These are phyloP conservation scores for Henricia sp. DNA, from an alignment of 53 echinoderm and acorn worm species.

Conservation along the genomic window DNA sequence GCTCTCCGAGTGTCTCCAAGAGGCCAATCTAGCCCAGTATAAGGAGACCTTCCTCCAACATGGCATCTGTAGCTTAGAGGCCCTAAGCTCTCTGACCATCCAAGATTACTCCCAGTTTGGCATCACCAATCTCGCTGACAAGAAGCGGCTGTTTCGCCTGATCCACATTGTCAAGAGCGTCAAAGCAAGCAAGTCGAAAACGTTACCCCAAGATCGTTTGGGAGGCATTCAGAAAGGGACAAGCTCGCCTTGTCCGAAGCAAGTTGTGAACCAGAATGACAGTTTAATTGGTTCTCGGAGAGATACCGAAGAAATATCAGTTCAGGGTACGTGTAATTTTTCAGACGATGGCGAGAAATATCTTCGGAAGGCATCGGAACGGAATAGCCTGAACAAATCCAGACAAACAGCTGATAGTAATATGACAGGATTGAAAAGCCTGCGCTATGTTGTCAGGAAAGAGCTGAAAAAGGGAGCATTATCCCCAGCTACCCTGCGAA, in stretches of 20 bases:
- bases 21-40: constrained; percentile 84
- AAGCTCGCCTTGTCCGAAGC: background rate
- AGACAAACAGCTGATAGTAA: too few species aligned
- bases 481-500: constrained; percentile 35
- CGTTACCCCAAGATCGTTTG: background rate
- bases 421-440: background rate
- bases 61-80: constrained; percentile 69
- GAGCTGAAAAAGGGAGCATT: constrained; percentile 18
- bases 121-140: constrained; percentile 68
- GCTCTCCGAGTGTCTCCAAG: constrained; percentile 64
- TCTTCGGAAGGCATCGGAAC: too few species aligned
- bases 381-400: too few species aligned
- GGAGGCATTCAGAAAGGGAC: background rate
- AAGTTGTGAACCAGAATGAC: background rate
- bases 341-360: too few species aligned
- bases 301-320: too few species aligned
- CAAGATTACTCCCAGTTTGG: constrained; percentile 80
- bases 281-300: background rate
- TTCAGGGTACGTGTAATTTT: too few species aligned
- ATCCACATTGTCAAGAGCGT: constrained; percentile 73
- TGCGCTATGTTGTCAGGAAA: constrained; percentile 5
- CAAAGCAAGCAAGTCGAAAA: constrained; percentile 12
- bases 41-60: constrained; percentile 56
- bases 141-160: constrained; percentile 74
- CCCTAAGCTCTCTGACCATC: constrained; percentile 62